A percentile compares a stretch with the other conserved stretches of the same genome.
Conservation (phyloP, 2,888 invertebrate species). For the Phytoseiulus persimilis region DNA sequence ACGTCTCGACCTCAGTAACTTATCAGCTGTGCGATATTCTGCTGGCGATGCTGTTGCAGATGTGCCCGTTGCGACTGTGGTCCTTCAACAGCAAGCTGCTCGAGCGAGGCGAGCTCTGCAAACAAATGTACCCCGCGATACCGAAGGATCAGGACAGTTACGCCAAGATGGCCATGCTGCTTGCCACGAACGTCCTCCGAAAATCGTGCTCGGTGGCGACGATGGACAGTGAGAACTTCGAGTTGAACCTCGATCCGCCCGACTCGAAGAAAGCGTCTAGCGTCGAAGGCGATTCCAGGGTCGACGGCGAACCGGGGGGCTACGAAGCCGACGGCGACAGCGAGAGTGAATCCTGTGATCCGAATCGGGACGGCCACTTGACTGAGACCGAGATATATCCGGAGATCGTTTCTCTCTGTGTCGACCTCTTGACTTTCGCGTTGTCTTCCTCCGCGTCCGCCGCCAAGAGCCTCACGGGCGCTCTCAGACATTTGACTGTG, state of each 20-base stretch:
- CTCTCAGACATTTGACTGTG: conserved; percentile 10
- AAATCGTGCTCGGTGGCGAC: not conserved
- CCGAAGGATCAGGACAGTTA: conserved; percentile 24
- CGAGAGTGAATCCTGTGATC: conserved; percentile 7
- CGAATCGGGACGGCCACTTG: not conserved
- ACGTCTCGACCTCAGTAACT: not conserved
- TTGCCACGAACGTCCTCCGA: not conserved
- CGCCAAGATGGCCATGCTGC: conserved; percentile 12
- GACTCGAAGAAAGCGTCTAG: not conserved
- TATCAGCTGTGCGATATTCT: conserved; percentile 17
- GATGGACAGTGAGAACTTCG: not conserved
- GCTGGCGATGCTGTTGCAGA: not conserved
- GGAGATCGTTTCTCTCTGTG: conserved; percentile 1
- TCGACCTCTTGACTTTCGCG: conserved; percentile 1
- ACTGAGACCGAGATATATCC: not conserved
- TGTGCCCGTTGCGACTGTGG: conserved; percentile 26
- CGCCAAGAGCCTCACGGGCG: conserved; percentile 13
- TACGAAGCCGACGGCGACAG: conserved; percentile 36
- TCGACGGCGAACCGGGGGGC: conserved; percentile 16
- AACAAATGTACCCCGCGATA: conserved; percentile 13
- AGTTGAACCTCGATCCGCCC: not conserved
- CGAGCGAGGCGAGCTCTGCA: conserved; percentile 15
- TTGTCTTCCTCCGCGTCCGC: conserved; percentile 11
- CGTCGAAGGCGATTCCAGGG: not conserved
- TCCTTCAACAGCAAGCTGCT: conserved; percentile 13